Percentiles rank a stretch among this genome's conserved stretches.
Conservation (phyloP, 2,113 vertebrate species). For the Trochalopteron elliotii region DNA sequence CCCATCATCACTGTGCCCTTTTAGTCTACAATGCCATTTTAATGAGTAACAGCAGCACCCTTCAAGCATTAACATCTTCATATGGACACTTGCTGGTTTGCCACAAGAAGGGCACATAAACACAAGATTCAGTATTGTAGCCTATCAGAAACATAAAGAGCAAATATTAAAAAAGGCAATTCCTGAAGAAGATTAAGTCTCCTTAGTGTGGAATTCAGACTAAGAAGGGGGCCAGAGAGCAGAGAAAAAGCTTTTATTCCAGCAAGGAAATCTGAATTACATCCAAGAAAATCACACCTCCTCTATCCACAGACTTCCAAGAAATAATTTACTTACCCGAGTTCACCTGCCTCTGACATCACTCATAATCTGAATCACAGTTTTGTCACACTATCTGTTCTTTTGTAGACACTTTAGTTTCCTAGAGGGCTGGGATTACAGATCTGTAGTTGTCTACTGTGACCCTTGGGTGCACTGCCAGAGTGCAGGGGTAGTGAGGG, state of each 20-base stretch:
- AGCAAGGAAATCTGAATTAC: not conserved
- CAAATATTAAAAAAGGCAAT: not conserved
- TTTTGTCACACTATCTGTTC: not conserved
- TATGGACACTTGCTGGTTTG: not conserved
- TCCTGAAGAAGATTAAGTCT: not conserved
- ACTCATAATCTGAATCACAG: not conserved
- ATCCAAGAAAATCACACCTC: not conserved
- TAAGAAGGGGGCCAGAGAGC: not conserved
- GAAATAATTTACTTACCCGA: not conserved
- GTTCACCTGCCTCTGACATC: not conserved
- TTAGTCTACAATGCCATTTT: not conserved
- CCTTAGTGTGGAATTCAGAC: not conserved
- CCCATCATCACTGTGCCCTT: not conserved
- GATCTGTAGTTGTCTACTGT: not conserved
- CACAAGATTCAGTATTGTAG: not conserved
- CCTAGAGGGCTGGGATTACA: not conserved
- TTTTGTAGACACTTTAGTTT: not conserved
- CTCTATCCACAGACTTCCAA: not conserved
- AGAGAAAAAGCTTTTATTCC: not conserved
- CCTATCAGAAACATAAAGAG: not conserved
- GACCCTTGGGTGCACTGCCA: accelerated
- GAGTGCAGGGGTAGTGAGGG: accelerated
- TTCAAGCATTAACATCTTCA: not conserved
- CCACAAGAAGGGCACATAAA: not conserved
- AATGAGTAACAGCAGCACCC: not conserved